Conservation (phyloP, 2,888 invertebrate species). For the Uropetala carovei region DNA sequence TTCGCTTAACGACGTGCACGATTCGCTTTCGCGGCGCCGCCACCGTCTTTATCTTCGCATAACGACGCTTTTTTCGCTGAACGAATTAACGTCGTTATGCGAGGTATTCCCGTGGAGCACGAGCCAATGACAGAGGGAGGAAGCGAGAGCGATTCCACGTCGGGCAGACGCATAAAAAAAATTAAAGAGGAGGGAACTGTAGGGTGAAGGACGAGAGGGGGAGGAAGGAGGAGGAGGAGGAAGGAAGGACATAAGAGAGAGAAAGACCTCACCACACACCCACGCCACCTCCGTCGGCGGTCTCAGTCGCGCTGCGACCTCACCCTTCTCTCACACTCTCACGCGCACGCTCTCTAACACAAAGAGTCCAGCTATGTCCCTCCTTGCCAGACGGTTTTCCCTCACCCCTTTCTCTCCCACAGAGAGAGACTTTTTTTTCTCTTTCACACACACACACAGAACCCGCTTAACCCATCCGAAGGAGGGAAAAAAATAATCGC, state of each 20-base stretch:
- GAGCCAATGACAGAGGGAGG: neutral
- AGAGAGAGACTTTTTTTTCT: too few relatives aligned
- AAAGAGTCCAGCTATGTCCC: constrained; percentile 34
- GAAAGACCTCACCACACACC: too few relatives aligned
- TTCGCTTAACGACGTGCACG: too few relatives aligned
- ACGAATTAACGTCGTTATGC: too few relatives aligned
- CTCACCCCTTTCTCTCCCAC: neutral
- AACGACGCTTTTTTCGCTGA: too few relatives aligned
- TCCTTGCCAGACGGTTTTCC: neutral
- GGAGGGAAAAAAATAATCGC: neutral
- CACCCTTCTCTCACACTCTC: too few relatives aligned
- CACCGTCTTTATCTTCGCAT: too few relatives aligned
- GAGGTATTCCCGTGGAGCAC: too few relatives aligned
- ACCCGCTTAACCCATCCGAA: constrained; percentile 7
- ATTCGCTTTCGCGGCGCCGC: too few relatives aligned
- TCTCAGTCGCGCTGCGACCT: too few relatives aligned
- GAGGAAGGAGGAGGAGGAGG: neutral
- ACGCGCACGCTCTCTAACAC: neutral
- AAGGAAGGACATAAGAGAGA: neutral
- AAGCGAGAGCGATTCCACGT: neutral
- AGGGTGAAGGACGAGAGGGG: neutral
- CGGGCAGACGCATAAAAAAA: constrained; percentile 15
- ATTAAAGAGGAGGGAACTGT: neutral
- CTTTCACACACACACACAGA: too few relatives aligned
- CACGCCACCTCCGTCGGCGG: too few relatives aligned